These are phyloP conservation scores for Oithona nana DNA, from an alignment of 2,888 invertebrate species.

Conservation along the genomic window DNA sequence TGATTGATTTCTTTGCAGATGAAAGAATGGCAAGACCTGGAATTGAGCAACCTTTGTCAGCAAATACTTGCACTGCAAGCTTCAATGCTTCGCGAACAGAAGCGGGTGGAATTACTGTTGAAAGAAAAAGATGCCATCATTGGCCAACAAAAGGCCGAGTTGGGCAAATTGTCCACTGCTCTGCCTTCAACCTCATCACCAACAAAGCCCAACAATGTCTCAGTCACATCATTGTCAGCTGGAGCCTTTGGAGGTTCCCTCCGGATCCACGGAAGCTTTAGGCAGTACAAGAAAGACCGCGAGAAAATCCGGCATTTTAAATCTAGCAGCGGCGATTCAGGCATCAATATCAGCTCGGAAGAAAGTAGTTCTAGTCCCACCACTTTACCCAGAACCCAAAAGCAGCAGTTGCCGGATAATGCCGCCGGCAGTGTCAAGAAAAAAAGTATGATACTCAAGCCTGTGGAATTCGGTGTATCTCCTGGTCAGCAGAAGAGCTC, in stretches of 20 bases:
- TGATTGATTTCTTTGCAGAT: not conserved
- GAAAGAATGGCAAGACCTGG: not conserved
- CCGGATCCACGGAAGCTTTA: not conserved
- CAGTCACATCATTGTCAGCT: no score
- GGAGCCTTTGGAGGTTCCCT: not conserved
- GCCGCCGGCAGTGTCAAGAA: no score
- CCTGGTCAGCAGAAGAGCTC: no score
- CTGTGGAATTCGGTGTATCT: no score
- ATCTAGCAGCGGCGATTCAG: not conserved
- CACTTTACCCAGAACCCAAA: not conserved
- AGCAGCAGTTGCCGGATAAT: no score
- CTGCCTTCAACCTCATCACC: not conserved
- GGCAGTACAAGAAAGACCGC: not conserved
- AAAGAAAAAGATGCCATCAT: not conserved
- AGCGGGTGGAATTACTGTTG: not conserved
- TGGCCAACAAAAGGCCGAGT: not conserved
- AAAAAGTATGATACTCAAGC: no score
- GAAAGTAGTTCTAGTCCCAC: not conserved
- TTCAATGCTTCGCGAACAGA: not conserved
- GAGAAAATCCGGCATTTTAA: not conserved
- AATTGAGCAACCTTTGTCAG: not conserved
- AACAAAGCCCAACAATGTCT: no score
- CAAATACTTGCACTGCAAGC: not conserved
- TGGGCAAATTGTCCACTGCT: not conserved
- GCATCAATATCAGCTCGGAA: not conserved